Conservation (phyloP, 1,140 invertebrate genomes). For the Psix sp. region DNA sequence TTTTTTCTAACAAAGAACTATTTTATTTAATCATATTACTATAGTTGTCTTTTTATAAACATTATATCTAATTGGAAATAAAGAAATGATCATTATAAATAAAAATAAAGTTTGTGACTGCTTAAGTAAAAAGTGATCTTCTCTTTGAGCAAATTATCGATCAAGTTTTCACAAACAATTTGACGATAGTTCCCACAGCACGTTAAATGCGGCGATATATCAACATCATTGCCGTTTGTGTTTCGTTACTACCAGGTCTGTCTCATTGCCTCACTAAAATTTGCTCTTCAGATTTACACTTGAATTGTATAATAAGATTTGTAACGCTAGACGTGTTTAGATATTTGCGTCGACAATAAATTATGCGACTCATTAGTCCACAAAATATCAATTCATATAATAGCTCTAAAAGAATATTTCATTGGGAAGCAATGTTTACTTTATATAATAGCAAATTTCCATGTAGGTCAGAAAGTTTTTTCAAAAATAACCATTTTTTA, state of each 20-base stretch:
- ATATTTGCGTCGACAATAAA: conserved; percentile 35
- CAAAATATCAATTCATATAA: neutral
- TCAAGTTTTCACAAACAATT: conserved; percentile 45
- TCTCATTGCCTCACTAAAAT: conserved; percentile 45
- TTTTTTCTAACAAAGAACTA: no score
- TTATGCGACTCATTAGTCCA: conserved; percentile 30
- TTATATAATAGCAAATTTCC: no score
- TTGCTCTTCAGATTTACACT: conserved; percentile 53
- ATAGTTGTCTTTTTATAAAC: no score
- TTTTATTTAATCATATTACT: no score
- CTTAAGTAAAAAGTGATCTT: no score
- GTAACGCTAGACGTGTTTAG: conserved; percentile 23
- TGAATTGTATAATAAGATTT: conserved; percentile 48
- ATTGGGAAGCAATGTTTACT: no score
- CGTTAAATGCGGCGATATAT: conserved; percentile 51
- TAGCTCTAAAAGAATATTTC: no score
- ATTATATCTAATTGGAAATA: no score
- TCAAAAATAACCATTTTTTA: no score
- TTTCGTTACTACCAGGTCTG: conserved; percentile 52
- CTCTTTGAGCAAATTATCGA: conserved; percentile 28
- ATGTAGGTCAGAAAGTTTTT: no score
- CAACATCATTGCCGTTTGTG: conserved; percentile 54
- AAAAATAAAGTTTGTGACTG: no score
- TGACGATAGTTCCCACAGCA: conserved; percentile 31
- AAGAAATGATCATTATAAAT: no score